phyloP scores from a whole-genome alignment of 2,888 invertebrate genomes.

The Erynnis tages region DNA sequence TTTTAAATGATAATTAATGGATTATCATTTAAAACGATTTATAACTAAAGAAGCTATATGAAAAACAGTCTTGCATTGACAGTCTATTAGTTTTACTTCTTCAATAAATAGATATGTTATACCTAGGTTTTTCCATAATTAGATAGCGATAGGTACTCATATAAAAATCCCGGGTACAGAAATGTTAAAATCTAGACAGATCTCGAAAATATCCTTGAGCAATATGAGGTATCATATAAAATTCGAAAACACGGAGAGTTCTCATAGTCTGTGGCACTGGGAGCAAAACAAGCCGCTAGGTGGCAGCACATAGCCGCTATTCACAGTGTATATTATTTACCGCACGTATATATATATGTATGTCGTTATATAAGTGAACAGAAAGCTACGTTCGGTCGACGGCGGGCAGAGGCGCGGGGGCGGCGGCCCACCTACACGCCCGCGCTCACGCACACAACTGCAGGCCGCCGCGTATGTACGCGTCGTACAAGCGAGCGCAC shows the following conservation, averaged over 20 bases:
- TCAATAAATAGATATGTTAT: too few relatives aligned
- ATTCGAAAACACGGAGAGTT: slow-evolving; percentile 55
- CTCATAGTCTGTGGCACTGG: slow-evolving; percentile 53
- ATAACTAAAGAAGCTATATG: too few relatives aligned
- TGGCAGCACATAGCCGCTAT: slow-evolving; percentile 78
- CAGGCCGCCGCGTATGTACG: slow-evolving; percentile 56
- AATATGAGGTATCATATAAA: slow-evolving; percentile 29
- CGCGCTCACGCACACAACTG: slow-evolving; percentile 55
- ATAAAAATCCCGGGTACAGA: too few relatives aligned
- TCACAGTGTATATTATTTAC: slow-evolving; percentile 79
- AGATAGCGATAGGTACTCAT: too few relatives aligned
- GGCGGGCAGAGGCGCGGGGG: slow-evolving; percentile 37
- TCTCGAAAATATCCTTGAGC: slow-evolving; percentile 36
- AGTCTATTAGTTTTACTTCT: too few relatives aligned
- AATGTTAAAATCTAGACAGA: too few relatives aligned
- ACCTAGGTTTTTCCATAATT: too few relatives aligned
- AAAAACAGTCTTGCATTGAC: too few relatives aligned
- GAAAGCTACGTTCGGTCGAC: slow-evolving; percentile 72
- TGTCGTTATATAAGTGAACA: slow-evolving; percentile 80
- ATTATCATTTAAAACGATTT: too few relatives aligned
- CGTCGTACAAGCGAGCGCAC: slow-evolving; percentile 76
- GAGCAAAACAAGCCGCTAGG: slow-evolving; percentile 68
- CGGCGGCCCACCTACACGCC: slow-evolving; percentile 39
- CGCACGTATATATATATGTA: slow-evolving; percentile 68
- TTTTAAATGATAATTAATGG: too few relatives aligned